A percentile compares a stretch with the other conserved stretches of the same genome.
These are phyloP conservation scores for Phrynosoma blainvillii DNA, from an alignment of 2,113 vertebrate species.

Conservation along the genomic window DNA sequence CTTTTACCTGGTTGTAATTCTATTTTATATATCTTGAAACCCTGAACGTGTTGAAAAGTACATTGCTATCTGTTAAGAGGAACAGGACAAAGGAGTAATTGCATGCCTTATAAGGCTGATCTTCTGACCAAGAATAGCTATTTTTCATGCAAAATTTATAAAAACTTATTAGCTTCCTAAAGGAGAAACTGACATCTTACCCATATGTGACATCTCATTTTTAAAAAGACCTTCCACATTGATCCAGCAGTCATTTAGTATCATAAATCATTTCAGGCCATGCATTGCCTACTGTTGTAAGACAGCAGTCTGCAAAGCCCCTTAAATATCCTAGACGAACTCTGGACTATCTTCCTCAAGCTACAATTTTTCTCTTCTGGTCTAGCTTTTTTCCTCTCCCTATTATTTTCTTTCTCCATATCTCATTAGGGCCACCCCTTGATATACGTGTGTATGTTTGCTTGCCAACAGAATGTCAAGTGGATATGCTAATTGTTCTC, in stretches of 20 bases:
- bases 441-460: neutral
- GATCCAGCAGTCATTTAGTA: constrained; percentile 28
- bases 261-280: constrained; percentile 32
- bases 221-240: constrained; percentile 28
- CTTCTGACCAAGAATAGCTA: neutral
- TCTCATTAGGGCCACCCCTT: neutral
- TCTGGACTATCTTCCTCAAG: neutral
- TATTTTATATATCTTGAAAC: neutral
- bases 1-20: neutral
- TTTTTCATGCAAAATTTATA: constrained; percentile 26
- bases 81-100: accelerated
- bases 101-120: accelerated
- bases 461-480: constrained; percentile 2
- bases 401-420: neutral
- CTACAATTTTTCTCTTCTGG: neutral
- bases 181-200: constrained; percentile 17
- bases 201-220: constrained; percentile 17
- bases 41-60: neutral
- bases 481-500: neutral
- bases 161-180: constrained; percentile 27
- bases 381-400: neutral
- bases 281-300: neutral
- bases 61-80: neutral
- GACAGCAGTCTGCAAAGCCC: neutral
- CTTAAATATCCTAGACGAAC: constrained; percentile 7